Percentiles rank a stretch among this genome's conserved stretches.
These are phyloP conservation scores for Cecropterus lyciades DNA, from an alignment of 1,140 invertebrate genomes.

Conservation along the genomic window DNA sequence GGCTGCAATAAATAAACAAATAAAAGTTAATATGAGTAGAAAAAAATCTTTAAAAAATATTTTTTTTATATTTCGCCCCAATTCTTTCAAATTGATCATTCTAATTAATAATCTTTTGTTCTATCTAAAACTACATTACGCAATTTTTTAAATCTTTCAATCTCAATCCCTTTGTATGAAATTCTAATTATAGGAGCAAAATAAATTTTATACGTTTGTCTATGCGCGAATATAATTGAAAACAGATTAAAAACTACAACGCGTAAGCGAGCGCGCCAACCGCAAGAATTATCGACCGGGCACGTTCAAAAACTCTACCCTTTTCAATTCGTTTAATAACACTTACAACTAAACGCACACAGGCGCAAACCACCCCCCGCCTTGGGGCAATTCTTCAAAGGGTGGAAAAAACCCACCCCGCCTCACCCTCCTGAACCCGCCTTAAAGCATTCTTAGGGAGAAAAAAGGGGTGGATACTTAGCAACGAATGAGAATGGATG, in stretches of 20 bases:
- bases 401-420: slow-evolving; percentile 77
- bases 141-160: too few species aligned
- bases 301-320: slow-evolving; percentile 71
- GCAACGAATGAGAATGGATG: slow-evolving; percentile 66
- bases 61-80: too few species aligned
- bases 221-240: background rate
- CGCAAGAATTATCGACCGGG: slow-evolving; percentile 45
- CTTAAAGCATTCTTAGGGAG: slow-evolving; percentile 80
- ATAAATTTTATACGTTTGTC: too few species aligned
- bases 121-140: too few species aligned
- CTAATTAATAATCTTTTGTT: too few species aligned
- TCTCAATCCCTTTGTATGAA: background rate
- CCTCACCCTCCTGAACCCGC: slow-evolving; percentile 57
- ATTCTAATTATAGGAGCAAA: too few species aligned
- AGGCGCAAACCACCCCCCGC: slow-evolving; percentile 59
- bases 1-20: too few species aligned
- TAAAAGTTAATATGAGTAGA: too few species aligned
- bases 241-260: slow-evolving; percentile 28
- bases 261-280: slow-evolving; percentile 20
- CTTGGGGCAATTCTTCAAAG: slow-evolving; percentile 82
- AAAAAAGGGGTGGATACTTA: slow-evolving; percentile 82
- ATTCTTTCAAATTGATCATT: too few species aligned
- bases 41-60: too few species aligned
- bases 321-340: slow-evolving; percentile 73
- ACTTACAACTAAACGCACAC: slow-evolving; percentile 67